Evolutionary conservation across 1,140 invertebrate species (phyloP).

Genomic region (Sinonovacula constricta): DNA sequence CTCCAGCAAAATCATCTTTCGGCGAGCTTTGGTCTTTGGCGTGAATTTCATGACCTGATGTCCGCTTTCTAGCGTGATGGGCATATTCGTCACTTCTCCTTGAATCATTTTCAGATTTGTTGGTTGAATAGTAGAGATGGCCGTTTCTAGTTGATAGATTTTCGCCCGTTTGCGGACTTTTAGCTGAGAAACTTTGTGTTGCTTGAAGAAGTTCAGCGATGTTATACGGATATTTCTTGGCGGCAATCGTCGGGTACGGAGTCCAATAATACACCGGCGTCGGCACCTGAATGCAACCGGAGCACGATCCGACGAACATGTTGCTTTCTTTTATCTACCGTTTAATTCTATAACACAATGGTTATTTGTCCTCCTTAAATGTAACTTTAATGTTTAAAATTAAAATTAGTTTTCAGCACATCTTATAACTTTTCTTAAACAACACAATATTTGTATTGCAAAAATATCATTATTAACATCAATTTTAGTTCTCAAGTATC

Average conservation of each 20-base stretch:
- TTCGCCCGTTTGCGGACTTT: no score
- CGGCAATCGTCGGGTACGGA: conserved; percentile 7
- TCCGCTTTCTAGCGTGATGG: neutral
- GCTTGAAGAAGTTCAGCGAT: conserved; percentile 35
- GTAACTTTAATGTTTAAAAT: no score
- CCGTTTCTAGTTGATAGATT: no score
- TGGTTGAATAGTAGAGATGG: no score
- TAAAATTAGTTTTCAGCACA: no score
- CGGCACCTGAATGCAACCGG: conserved; percentile 31
- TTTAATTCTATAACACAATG: no score
- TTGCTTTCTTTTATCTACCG: neutral
- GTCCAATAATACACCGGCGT: conserved; percentile 47
- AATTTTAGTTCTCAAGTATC: no score
- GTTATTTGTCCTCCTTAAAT: no score
- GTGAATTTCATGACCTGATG: no score
- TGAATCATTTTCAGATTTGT: neutral
- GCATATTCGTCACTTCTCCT: neutral
- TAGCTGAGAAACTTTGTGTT: neutral
- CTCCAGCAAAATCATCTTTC: neutral
- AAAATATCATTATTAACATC: no score
- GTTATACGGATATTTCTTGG: conserved; percentile 26
- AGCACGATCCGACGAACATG: conserved; percentile 43
- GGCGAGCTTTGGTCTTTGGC: neutral
- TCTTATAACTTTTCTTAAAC: no score
- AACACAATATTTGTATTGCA: no score